Evolutionary conservation across 2,113 vertebrate species (phyloP), one percentile per base, ranked within the genome.

Genomic region (Calyptommatus sinebrachiatus): DNA sequence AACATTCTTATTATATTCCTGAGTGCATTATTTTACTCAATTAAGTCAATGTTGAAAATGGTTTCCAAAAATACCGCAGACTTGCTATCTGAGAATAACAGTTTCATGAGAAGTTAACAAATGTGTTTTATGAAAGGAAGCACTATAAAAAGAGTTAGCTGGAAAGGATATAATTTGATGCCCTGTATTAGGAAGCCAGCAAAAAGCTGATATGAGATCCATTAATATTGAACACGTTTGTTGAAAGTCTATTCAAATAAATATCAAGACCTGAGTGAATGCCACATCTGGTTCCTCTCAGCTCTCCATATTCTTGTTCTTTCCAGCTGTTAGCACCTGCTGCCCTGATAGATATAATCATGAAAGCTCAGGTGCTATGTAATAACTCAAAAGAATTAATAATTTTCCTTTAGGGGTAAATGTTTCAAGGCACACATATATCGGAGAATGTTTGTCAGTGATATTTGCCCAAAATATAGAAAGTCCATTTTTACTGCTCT

Each of bases 271-370:
- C 80, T 71, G 77, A 53, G 22, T 84, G 87, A 86, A 88, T 90
- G 80, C 7, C 84, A 84, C 89, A 88, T 90, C 91, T 93, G 89
- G 85, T 93, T 92, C 85, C 77, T 82, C 85, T 93, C 88, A 88
- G 83, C 0, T 3, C 84, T 87, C 81, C 83, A 12, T 66, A n/a
- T 87, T 88, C 88, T 86, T 88, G 90, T 90, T 86, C 84, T 89
- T 85, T 89, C 90, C 89, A 90, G 89, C 90, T 91, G 91, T 92
- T 93, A 91, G 88, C 88, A 91, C 91, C 90, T 88, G 90, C 90
- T 84, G 86, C 90, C 88, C 89, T 93, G 90, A 91, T 88, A 88
- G 71, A 77, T 84, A 77, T 77, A 88, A 87, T 92, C 88, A 91
- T 7, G 65, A 84, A 72, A 0, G 80, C 84, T 91, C 85, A 90